Evolutionary conservation across 2,888 invertebrate species (phyloP), one percentile per base, ranked within the genome.

Genomic region (Rugalucina vietnamica): DNA sequence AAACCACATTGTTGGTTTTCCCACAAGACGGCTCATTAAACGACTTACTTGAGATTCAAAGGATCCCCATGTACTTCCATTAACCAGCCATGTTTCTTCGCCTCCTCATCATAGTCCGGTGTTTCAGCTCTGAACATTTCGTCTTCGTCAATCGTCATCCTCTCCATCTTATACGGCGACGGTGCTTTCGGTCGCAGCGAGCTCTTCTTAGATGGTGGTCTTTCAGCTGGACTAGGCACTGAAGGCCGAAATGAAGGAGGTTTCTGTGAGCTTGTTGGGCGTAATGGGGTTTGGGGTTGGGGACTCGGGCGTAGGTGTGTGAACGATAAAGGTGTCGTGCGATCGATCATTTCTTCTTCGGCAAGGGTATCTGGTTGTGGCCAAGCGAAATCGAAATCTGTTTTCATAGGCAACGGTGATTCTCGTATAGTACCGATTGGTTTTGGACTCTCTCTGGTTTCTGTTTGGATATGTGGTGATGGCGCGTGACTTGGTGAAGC

Each of bases 41-140:
- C 24, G 10, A 86, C 93, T 91, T 90, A 94, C 94, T 94, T 94
- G 32, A 94, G 76, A 77, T 90, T 88, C n/a, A 92, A 86, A 4
- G 94, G 94, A 84, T 94, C 93, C 0, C 93, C 94, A 27, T 91
- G 94, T 1, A 94, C 89, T 78, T 94, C 92, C 88, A 93, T 91
- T 79, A 91, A 85, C 94, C 94, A 94, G 18, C 94, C 94, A 82
- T 92, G 91, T 77, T 90, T 93, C 65, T 90, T 88, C 77, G 90
- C 82, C 70, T 92, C 88, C 49, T 82, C 84, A 24, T 93, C 90
- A 76, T 93, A 94, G 70, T 90, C 85, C n/a, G 85, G 79, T 0
- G 88, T 82, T 21, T 82, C 76, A 43, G 65, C 34, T 18, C 83
- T 65, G n/a, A 72, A 72, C 4, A 39, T 34, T 39, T 83, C 84